These are phyloP conservation scores for Zeus faber DNA, from an alignment of 2,113 vertebrate species.

Conservation along the genomic window DNA sequence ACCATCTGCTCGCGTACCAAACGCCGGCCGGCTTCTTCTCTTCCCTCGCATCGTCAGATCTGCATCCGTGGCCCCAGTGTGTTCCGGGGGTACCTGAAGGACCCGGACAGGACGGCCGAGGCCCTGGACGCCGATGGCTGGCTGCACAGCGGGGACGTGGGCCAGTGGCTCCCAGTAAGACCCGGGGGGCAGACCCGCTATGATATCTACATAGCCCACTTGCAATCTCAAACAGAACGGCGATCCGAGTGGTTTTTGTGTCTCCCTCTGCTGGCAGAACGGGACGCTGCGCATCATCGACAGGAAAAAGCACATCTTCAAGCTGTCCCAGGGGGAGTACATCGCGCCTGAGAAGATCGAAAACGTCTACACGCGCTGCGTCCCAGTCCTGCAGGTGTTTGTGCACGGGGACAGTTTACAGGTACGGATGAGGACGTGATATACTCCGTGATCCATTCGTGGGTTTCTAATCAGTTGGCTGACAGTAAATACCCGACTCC, in stretches of 20 bases:
- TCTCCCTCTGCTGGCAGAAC: slow-evolving; percentile 53
- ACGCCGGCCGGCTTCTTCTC: background rate
- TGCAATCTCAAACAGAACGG: no score
- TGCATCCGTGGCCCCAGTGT: slow-evolving; percentile 75
- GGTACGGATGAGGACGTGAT: no score
- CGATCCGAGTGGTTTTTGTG: background rate
- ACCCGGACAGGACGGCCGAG: slow-evolving; percentile 67
- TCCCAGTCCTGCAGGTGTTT: slow-evolving; percentile 76
- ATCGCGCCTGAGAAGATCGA: slow-evolving; percentile 81
- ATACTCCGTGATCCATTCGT: no score
- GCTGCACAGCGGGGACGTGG: slow-evolving; percentile 79
- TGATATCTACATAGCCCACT: no score
- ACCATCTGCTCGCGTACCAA: no score
- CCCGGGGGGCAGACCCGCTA: background rate
- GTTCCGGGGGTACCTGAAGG: slow-evolving; percentile 75
- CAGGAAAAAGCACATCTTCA: slow-evolving; percentile 81
- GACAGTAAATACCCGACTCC: background rate
- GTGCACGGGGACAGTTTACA: slow-evolving; percentile 80
- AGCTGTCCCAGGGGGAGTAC: slow-evolving; percentile 79
- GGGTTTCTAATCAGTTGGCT: background rate
- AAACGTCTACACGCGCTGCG: slow-evolving; percentile 72
- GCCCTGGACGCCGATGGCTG: slow-evolving; percentile 75
- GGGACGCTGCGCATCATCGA: slow-evolving; percentile 77
- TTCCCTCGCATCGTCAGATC: slow-evolving; percentile 55
- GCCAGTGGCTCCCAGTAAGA: slow-evolving; percentile 77